Evolutionary conservation across 2,797 vertebrate species (phyloP).

Genomic region (Manis pentadactyla): DNA sequence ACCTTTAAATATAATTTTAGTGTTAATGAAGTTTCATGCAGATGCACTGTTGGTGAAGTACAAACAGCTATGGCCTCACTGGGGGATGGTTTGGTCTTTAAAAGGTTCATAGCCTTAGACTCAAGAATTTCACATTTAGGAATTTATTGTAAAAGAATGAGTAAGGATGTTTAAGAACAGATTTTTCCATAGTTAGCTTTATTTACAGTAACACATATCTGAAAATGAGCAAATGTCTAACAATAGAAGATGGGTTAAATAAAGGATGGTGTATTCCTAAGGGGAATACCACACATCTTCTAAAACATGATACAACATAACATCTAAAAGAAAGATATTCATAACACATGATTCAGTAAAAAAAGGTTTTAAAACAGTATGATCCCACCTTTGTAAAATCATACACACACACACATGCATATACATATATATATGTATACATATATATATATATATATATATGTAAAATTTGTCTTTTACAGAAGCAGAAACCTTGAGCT

Average conservation of each 20-base stretch:
- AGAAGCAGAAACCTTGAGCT: not conserved
- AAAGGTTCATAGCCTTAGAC: conserved; percentile 8
- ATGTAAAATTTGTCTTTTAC: not conserved
- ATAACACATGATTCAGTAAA: not conserved
- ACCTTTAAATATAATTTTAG: not conserved
- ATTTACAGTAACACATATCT: not conserved
- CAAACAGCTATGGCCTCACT: not conserved
- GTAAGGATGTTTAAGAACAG: not conserved
- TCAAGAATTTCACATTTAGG: not conserved
- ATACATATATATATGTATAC: too few relatives aligned
- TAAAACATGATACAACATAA: not conserved
- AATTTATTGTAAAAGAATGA: conserved; percentile 20
- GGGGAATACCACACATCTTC: not conserved
- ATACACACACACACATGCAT: too few relatives aligned
- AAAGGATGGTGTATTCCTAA: not conserved
- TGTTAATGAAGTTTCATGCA: not conserved
- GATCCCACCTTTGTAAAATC: not conserved
- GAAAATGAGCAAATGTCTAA: conserved; percentile 14
- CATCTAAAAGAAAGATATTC: conserved; percentile 14
- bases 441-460: too few relatives aligned
- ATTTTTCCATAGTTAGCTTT: not conserved
- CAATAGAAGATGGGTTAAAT: not conserved
- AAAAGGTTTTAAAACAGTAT: not conserved
- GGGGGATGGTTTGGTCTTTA: not conserved
- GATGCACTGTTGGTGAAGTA: not conserved